phyloP scores from a whole-genome alignment of 2,888 invertebrate species.

The Allygus modestus region DNA sequence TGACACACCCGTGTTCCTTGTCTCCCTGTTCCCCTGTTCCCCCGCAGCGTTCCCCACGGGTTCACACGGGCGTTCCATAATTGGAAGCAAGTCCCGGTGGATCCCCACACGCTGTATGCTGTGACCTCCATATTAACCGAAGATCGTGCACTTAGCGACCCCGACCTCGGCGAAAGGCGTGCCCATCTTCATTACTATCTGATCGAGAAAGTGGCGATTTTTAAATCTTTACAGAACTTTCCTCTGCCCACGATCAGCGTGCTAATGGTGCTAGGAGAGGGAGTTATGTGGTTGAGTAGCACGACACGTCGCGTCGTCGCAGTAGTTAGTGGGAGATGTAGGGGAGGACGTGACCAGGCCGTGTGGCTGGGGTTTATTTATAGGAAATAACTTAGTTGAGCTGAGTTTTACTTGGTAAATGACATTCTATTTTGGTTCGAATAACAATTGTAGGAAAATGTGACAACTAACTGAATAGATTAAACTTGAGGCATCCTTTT shows the following conservation, averaged over 20 bases:
- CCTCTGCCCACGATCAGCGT: slow-evolving; percentile 13
- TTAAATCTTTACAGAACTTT: slow-evolving; percentile 24
- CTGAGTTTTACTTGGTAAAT: no score
- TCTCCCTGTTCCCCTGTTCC: neutral
- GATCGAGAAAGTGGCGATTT: slow-evolving; percentile 48
- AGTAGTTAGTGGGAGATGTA: slow-evolving; percentile 1
- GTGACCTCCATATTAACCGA: neutral
- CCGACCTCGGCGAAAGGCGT: slow-evolving; percentile 35
- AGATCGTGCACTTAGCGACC: slow-evolving; percentile 12
- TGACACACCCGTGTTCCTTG: neutral
- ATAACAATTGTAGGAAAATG: no score
- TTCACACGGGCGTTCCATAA: neutral
- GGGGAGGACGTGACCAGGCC: neutral
- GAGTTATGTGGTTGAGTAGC: neutral
- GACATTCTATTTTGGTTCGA: no score
- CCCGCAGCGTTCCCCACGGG: no score
- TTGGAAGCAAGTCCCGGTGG: slow-evolving; percentile 17
- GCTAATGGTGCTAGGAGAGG: slow-evolving; percentile 10
- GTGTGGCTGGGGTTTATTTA: no score
- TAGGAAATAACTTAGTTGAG: no score
- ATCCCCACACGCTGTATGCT: neutral
- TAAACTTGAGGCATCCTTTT: no score
- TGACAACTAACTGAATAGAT: no score
- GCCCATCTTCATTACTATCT: slow-evolving; percentile 47
- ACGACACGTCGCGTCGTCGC: neutral